These are phyloP conservation scores for Amblyraja radiata DNA, from an alignment of 2,797 vertebrate genomes.

Conservation along the genomic window DNA sequence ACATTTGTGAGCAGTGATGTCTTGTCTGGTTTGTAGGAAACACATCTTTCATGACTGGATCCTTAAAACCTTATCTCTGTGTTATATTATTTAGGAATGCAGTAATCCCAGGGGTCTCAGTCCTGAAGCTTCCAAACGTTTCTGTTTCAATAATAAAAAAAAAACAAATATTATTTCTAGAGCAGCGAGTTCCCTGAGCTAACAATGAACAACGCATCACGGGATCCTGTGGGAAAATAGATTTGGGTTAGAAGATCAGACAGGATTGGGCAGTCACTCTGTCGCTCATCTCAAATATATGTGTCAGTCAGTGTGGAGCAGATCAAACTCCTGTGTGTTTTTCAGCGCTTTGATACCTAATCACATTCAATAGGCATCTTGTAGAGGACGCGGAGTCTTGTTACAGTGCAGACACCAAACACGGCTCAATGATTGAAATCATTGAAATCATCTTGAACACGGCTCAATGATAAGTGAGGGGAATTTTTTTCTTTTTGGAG, in stretches of 20 bases:
- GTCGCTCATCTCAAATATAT: slow-evolving; percentile 67
- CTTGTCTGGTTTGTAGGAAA: slow-evolving; percentile 29
- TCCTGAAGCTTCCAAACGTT: slow-evolving; percentile 20
- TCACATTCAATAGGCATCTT: slow-evolving; percentile 47
- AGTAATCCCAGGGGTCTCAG: slow-evolving; percentile 17
- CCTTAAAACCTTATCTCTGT: slow-evolving; percentile 32
- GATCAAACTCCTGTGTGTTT: slow-evolving; percentile 69
- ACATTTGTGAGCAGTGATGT: background rate
- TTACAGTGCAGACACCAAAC: slow-evolving; percentile 14
- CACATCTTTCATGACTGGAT: slow-evolving; percentile 27
- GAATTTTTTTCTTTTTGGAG: slow-evolving; percentile 22
- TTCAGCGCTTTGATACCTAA: slow-evolving; percentile 76
- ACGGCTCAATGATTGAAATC: background rate
- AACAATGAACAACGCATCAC: slow-evolving; percentile 67
- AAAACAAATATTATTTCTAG: slow-evolving; percentile 49
- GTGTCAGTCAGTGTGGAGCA: slow-evolving; percentile 67
- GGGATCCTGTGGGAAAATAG: slow-evolving; percentile 67
- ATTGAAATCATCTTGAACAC: no score
- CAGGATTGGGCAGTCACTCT: slow-evolving; percentile 66
- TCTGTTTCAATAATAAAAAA: slow-evolving; percentile 39
- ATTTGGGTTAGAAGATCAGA: slow-evolving; percentile 64
- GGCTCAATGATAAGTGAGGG: background rate
- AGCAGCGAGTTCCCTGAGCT: slow-evolving; percentile 51
- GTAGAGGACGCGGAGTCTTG: slow-evolving; percentile 4
- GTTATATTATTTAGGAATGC: slow-evolving; percentile 35